A percentile compares a stretch with the other conserved stretches of the same genome.
These are phyloP conservation scores for Benthosema pterotum DNA, from an alignment of 2,797 vertebrate genomes.

Conservation along the genomic window DNA sequence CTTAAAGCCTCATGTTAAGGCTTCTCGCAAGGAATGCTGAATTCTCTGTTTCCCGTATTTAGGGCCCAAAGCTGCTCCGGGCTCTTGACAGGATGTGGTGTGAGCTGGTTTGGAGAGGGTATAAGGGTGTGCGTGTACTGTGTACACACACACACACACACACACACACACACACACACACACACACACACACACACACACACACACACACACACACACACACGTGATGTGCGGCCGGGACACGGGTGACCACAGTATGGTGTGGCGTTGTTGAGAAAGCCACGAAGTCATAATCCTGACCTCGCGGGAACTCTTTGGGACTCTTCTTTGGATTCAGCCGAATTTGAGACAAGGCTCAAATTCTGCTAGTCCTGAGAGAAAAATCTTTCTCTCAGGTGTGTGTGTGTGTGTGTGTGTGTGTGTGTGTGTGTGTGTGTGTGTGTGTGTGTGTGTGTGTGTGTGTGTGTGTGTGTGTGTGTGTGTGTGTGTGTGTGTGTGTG, in stretches of 20 bases:
- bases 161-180: too few species aligned
- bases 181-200: too few species aligned
- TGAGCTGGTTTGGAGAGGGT: constrained; percentile 40
- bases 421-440: not conserved
- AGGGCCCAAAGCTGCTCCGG: constrained; percentile 38
- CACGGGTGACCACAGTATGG: too few species aligned
- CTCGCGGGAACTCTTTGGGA: constrained; percentile 9
- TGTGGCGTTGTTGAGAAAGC: too few species aligned
- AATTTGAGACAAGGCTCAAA: constrained; percentile 2
- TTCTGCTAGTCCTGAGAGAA: not conserved
- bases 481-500: not conserved
- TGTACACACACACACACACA: too few species aligned
- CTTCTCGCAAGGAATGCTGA: constrained; percentile 27
- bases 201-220: too few species aligned
- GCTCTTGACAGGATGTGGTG: constrained; percentile 39
- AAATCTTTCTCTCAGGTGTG: not conserved
- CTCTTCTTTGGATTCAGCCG: too few species aligned
- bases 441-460: not conserved
- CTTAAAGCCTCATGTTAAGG: constrained; percentile 33
- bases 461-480: constrained; percentile 11
- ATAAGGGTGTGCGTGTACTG: constrained; percentile 37
- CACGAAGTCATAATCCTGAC: constrained; percentile 30
- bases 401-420: constrained; percentile 3
- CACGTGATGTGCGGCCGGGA: too few species aligned
- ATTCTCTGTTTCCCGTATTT: constrained; percentile 36